Conservation (phyloP, 2,888 invertebrate species). For the Anarsia innoxiella region DNA sequence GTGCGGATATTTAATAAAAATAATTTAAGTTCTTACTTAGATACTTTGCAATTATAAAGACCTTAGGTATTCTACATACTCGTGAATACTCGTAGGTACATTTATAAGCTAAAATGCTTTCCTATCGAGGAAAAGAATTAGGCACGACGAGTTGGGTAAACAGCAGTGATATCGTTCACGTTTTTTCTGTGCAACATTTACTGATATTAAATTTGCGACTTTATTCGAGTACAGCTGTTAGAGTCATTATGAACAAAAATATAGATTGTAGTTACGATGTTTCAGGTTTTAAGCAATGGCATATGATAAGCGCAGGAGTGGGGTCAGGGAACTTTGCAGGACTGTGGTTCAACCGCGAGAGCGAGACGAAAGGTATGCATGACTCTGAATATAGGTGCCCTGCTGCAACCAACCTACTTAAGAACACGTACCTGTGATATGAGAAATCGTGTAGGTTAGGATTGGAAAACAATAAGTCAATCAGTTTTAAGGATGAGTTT, state of each 20-base stretch:
- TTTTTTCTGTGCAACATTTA: not conserved
- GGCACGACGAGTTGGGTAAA: conserved; percentile 18
- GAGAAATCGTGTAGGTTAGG: too few species aligned
- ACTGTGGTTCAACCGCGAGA: conserved; percentile 31
- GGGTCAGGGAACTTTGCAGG: conserved; percentile 65
- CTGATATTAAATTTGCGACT: not conserved
- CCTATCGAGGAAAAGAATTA: too few species aligned
- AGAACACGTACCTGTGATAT: too few species aligned
- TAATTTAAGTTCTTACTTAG: too few species aligned
- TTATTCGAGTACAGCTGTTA: not conserved
- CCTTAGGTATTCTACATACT: too few species aligned
- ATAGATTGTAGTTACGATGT: conserved; percentile 30
- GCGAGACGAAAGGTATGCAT: conserved; percentile 19
- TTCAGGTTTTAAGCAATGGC: conserved; percentile 29
- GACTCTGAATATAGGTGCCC: not conserved
- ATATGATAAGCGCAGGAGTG: conserved; percentile 63
- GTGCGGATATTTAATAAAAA: too few species aligned
- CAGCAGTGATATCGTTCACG: conserved; percentile 13
- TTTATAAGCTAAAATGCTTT: too few species aligned
- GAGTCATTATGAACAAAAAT: conserved; percentile 4
- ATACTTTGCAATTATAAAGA: too few species aligned
- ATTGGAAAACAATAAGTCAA: too few species aligned
- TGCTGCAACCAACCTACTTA: too few species aligned
- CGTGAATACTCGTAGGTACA: too few species aligned
- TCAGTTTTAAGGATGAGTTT: too few species aligned